Evolutionary conservation across 2,113 vertebrate species (phyloP).

Genomic region (Damaliscus lunatus): DNA sequence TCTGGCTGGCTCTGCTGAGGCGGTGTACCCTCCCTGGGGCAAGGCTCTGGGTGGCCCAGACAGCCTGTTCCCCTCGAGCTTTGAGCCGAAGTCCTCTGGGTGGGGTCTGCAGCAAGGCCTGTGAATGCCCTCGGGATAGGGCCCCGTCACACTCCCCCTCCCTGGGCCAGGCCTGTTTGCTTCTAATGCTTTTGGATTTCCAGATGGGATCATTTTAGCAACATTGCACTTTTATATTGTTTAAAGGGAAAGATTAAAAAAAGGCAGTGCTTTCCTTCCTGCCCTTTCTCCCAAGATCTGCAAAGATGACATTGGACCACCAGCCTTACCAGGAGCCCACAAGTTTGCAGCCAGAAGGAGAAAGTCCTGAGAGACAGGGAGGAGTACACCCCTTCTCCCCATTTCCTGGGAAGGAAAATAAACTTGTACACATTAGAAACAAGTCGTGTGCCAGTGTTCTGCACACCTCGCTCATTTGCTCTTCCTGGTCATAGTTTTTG

Average conservation of each 20-base stretch:
- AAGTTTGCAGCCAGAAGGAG: neutral
- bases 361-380: no score
- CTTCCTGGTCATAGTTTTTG: rapidly evolving
- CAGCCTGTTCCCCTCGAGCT: rapidly evolving
- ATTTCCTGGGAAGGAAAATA: neutral
- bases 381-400: neutral
- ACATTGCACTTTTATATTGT: neutral
- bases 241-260: neutral
- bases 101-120: neutral
- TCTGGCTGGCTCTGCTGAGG: rapidly evolving
- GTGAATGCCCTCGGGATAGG: neutral
- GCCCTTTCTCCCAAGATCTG: neutral
- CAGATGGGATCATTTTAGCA: neutral
- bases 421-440: neutral
- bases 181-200: neutral
- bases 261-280: neutral
- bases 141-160: rapidly evolving
- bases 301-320: neutral
- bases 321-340: neutral
- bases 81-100: neutral
- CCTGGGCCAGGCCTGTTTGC: neutral
- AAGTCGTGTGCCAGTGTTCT: rapidly evolving
- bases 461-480: rapidly evolving
- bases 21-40: neutral
- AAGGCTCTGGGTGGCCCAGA: neutral